Evolutionary conservation across 2,797 vertebrate genomes (phyloP).

Genomic region (Pterois miles): DNA sequence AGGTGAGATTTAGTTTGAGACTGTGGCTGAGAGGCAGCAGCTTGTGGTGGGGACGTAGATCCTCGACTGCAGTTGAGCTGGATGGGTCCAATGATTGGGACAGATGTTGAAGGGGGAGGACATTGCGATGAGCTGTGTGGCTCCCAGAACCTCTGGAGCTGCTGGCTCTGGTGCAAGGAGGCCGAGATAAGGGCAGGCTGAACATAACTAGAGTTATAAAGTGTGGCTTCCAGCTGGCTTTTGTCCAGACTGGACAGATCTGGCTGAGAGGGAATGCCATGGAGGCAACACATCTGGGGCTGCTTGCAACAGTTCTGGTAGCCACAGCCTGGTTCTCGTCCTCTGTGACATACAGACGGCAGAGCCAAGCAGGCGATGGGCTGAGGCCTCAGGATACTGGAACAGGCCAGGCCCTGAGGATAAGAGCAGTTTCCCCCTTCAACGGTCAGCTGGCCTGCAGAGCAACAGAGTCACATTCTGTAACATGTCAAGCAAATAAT

Average conservation of each 20-base stretch:
- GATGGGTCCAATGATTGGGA: conserved; percentile 36
- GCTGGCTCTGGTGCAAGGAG: conserved; percentile 66
- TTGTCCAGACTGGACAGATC: conserved; percentile 80
- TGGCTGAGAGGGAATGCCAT: conserved; percentile 79
- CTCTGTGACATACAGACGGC: conserved; percentile 74
- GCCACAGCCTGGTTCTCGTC: conserved; percentile 82
- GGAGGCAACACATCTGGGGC: conserved; percentile 87
- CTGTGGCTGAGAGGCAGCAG: conserved; percentile 38
- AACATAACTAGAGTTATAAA: conserved; percentile 72
- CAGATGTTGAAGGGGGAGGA: conserved; percentile 75
- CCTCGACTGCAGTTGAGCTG: conserved; percentile 57
- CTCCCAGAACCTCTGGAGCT: conserved; percentile 78
- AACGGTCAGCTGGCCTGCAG: conserved; percentile 88
- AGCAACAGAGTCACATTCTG: conserved; percentile 28
- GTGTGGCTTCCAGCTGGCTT: conserved; percentile 68
- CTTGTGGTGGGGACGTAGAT: conserved; percentile 39
- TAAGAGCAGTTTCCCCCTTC: conserved; percentile 87
- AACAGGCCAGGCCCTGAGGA: conserved; percentile 77
- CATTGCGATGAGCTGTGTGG: conserved; percentile 64
- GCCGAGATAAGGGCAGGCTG: conserved; percentile 70
- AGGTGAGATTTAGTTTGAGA: conserved; percentile 64
- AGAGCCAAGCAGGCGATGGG: conserved; percentile 84
- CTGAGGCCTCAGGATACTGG: conserved; percentile 84
- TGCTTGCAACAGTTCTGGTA: conserved; percentile 84
- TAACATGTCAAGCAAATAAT: background rate